phyloP scores from a whole-genome alignment of 2,113 vertebrate species.

The Peromyscus maniculatus region DNA sequence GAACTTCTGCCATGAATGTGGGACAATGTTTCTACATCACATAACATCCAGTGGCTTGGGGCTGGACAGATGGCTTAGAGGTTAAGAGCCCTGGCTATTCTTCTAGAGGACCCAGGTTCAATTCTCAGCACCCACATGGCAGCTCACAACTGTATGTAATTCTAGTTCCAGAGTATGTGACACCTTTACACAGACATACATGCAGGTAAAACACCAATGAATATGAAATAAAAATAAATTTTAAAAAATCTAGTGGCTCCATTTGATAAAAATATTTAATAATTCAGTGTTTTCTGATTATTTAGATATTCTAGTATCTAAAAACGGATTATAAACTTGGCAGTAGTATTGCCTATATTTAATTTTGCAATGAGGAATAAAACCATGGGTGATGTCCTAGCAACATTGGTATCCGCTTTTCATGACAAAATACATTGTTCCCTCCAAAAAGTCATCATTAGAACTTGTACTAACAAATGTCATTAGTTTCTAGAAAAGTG shows the following conservation, averaged over 20 bases:
- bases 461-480: slow-evolving; percentile 9
- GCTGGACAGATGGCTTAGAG: not conserved
- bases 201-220: not conserved
- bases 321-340: not conserved
- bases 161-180: not conserved
- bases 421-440: not conserved
- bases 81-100: not conserved
- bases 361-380: slow-evolving; percentile 4
- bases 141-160: not conserved
- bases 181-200: not conserved
- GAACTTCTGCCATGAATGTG: too few species aligned
- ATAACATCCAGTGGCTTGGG: not conserved
- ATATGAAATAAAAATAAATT: not conserved
- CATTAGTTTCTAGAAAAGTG: not conserved
- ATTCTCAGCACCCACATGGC: not conserved
- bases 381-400: not conserved
- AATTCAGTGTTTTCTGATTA: not conserved
- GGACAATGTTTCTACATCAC: not conserved
- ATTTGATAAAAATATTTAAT: not conserved
- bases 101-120: not conserved
- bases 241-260: not conserved
- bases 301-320: not conserved
- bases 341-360: not conserved
- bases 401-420: not conserved
- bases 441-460: not conserved